phyloP scores from a whole-genome alignment of 2,888 invertebrate species.

The Cephus sareptanus region DNA sequence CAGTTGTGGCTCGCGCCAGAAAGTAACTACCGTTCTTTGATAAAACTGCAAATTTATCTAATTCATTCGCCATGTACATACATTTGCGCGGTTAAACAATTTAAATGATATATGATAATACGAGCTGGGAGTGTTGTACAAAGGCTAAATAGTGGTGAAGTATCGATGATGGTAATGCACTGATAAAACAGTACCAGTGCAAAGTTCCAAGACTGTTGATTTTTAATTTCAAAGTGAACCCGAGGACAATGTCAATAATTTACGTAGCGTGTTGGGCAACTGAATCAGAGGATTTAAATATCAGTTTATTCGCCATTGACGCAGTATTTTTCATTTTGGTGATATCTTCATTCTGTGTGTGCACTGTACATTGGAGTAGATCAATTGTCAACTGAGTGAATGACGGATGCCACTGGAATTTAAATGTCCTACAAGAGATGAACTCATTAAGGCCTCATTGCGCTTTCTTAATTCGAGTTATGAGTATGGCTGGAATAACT shows the following conservation, averaged over 20 bases:
- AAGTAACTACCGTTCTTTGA: background rate
- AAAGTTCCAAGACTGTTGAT: background rate
- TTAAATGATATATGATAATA: background rate
- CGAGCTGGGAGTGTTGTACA: background rate
- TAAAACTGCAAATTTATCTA: background rate
- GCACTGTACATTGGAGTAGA: background rate
- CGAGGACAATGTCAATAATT: background rate
- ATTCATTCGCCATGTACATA: background rate
- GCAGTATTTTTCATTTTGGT: background rate
- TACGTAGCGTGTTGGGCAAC: background rate
- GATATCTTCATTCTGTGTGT: background rate
- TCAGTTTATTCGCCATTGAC: background rate
- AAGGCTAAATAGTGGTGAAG: background rate
- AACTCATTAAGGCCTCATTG: background rate
- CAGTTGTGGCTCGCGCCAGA: conserved; percentile 14
- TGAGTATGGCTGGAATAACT: background rate
- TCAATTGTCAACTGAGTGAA: background rate
- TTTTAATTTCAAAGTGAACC: background rate
- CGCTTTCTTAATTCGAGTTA: background rate
- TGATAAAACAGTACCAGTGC: background rate
- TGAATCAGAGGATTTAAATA: background rate
- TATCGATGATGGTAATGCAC: background rate
- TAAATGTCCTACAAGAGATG: background rate
- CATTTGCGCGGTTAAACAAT: background rate
- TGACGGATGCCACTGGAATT: background rate